These are phyloP conservation scores for Chaenogobius annularis DNA, from an alignment of 2,113 vertebrate genomes.

Conservation along the genomic window DNA sequence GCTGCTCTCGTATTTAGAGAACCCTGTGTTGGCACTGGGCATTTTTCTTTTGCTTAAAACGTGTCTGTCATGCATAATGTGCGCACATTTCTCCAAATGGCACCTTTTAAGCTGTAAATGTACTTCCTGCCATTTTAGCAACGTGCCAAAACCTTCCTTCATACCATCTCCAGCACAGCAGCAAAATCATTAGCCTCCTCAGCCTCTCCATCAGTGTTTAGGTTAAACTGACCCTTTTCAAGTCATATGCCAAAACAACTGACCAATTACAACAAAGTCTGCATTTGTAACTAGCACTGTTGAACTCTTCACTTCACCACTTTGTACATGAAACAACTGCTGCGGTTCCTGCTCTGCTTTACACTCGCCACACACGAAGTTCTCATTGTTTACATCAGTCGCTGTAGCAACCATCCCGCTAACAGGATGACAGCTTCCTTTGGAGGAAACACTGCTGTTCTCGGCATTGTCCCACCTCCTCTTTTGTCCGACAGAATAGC, in stretches of 20 bases:
- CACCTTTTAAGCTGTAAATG: too few relatives aligned
- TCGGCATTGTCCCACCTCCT: slow-evolving; percentile 32
- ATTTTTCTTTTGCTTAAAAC: too few relatives aligned
- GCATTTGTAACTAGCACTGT: too few relatives aligned
- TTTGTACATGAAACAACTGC: neutral
- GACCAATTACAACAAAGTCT: neutral
- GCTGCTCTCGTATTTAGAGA: too few relatives aligned
- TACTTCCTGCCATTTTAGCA: too few relatives aligned
- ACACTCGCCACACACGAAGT: slow-evolving; percentile 60
- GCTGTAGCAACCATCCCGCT: slow-evolving; percentile 50
- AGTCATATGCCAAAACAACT: neutral
- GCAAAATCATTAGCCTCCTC: neutral
- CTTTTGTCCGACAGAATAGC: slow-evolving; percentile 47
- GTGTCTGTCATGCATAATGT: too few relatives aligned
- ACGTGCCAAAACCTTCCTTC: too few relatives aligned
- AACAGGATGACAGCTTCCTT: slow-evolving; percentile 66
- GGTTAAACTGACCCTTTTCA: too few relatives aligned
- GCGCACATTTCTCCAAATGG: too few relatives aligned
- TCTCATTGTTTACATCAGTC: slow-evolving; percentile 60
- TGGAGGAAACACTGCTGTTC: slow-evolving; percentile 62
- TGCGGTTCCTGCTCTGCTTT: slow-evolving; percentile 1
- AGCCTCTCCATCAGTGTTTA: neutral
- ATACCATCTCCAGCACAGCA: neutral
- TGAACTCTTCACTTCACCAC: neutral
- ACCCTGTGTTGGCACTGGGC: too few relatives aligned